phyloP scores from a whole-genome alignment of 2,888 invertebrate genomes.

The Dolomedes plantarius region DNA sequence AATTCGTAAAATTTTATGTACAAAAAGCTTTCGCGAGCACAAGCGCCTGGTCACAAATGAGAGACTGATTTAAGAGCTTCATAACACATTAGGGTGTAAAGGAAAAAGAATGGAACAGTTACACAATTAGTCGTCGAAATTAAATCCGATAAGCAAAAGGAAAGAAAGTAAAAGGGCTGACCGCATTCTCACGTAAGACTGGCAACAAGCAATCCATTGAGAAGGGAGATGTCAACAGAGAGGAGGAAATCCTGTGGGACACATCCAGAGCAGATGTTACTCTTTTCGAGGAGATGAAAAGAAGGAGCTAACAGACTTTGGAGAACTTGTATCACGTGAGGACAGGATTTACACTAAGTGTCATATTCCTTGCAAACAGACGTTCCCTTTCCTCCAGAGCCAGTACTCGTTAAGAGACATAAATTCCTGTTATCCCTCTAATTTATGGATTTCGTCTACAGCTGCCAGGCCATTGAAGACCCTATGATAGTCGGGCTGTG shows the following conservation, averaged over 20 bases:
- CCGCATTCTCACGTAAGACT: slow-evolving; percentile 20
- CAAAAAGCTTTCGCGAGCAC: no score
- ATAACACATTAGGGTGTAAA: no score
- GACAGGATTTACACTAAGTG: slow-evolving; percentile 34
- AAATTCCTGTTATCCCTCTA: slow-evolving; percentile 49
- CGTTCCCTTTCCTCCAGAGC: slow-evolving; percentile 19
- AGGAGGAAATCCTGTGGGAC: slow-evolving; percentile 23
- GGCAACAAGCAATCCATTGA: slow-evolving; percentile 53
- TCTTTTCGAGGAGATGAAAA: slow-evolving; percentile 45
- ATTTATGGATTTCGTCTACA: slow-evolving; percentile 47
- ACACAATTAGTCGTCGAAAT: background rate
- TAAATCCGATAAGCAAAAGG: background rate
- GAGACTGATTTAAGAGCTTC: no score
- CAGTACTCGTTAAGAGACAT: slow-evolving; percentile 43
- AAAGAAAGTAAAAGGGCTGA: slow-evolving; percentile 15
- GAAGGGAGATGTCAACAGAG: background rate
- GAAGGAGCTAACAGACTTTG: slow-evolving; percentile 25
- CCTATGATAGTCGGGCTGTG: slow-evolving; percentile 11
- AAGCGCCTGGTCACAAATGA: no score
- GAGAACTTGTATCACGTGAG: slow-evolving; percentile 50
- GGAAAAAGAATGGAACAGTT: no score
- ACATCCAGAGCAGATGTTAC: slow-evolving; percentile 33
- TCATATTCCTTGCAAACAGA: slow-evolving; percentile 66
- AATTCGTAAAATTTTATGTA: no score
- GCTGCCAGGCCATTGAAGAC: slow-evolving; percentile 27